Evolutionary conservation across 2,113 vertebrate genomes (phyloP), one percentile per base, ranked within the genome.

Genomic region (Rousettus leschenaultii): DNA sequence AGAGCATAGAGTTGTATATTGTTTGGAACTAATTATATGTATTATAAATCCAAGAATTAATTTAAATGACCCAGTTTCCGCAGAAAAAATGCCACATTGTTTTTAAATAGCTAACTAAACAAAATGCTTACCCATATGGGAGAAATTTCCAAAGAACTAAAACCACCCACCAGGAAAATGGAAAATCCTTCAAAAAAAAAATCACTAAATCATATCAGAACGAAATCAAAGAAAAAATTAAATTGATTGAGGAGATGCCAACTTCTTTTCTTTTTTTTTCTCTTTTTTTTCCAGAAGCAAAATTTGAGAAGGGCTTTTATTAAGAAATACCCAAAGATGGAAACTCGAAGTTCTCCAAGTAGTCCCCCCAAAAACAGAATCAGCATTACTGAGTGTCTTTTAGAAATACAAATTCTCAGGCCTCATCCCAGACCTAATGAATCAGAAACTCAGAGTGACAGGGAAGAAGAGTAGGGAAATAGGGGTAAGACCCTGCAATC

Each of bases 31-130:
- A 97, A 97, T 97, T 97, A 88, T 89, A 89, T 86, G 61, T 96
- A 96, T 96, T 95, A 97, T 95, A 97, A 97, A 97, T 95, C 93
- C 82, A 95, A 94, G 93, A 97, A 97, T 97, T 98, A 98, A 97
- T 97, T 95, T 96, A 96, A 97, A 94, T 71, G 86, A 97, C 68
- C 96, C 89, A 84, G 63, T 96, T 98, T 96, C 93, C 91, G 35
- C 78, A 43, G 89, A 91, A 93, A n/a, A 59, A 83, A 83, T 68
- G 38, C 38, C 89, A 95, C 73, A 35, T 85, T 97, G 82, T 89
- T 92, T 97, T 96, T 59, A 96, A 97, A 91, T 86, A 84, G 95
- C 95, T 89, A 95, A 93, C 89, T 89, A 94, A 96, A 97, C 73
- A 94, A 96, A 97, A 89, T 89, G 86, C 86, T 95, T 85, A 86